Conservation (phyloP, 2,888 invertebrate genomes). For the Tigriopus californicus region DNA sequence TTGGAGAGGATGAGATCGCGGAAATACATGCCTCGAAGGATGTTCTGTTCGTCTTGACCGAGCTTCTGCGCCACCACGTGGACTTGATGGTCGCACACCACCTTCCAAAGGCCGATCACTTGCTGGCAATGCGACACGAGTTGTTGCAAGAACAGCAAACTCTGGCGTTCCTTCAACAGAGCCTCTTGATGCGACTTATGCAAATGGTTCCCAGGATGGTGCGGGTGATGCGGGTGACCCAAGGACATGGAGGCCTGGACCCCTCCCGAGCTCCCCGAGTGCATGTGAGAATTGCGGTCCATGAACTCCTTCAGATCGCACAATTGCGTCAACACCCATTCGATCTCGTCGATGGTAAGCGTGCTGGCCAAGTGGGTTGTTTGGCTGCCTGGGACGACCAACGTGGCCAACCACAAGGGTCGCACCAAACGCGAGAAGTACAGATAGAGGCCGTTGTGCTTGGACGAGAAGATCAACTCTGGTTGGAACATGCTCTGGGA, state of each 20-base stretch:
- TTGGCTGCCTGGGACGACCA: conserved; percentile 18
- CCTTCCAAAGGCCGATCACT: conserved; percentile 78
- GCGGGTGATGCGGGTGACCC: conserved; percentile 20
- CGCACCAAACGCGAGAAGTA: conserved; percentile 70
- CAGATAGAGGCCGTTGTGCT: conserved; percentile 75
- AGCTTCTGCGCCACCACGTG: conserved; percentile 38
- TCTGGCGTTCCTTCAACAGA: conserved; percentile 6
- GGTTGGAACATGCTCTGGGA: not conserved
- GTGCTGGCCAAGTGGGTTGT: conserved; percentile 38
- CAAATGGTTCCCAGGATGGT: not conserved
- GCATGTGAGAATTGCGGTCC: conserved; percentile 40
- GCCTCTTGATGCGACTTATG: conserved; percentile 15
- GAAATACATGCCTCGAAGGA: not conserved
- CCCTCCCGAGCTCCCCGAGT: not conserved
- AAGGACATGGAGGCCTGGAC: not conserved
- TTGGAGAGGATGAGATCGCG: conserved; percentile 1
- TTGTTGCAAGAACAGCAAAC: conserved; percentile 1
- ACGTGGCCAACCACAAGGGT: conserved; percentile 62
- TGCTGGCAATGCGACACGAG: conserved; percentile 26
- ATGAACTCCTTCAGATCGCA: conserved; percentile 55
- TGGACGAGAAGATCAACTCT: not conserved
- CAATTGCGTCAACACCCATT: conserved; percentile 50
- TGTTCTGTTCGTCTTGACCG: conserved; percentile 3
- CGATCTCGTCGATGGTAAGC: conserved; percentile 48
- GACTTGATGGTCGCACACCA: conserved; percentile 78